Conservation (phyloP, 2,113 vertebrate genomes). For the Cyprinus carpio region DNA sequence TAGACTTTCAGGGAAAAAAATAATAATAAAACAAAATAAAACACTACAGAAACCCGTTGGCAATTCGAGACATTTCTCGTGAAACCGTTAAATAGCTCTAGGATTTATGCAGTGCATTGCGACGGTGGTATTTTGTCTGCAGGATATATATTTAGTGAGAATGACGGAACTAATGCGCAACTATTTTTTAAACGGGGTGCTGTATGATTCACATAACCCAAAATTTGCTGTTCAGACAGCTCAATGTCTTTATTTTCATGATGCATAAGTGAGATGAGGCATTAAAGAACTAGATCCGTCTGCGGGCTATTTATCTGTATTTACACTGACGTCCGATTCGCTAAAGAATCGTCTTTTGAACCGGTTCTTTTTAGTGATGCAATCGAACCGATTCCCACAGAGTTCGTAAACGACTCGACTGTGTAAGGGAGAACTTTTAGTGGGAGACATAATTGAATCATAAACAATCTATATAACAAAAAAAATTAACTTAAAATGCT, state of each 20-base stretch:
- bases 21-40: background rate
- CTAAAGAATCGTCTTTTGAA: background rate
- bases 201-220: background rate
- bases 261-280: background rate
- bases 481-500: background rate
- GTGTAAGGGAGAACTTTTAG: background rate
- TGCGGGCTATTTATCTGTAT: background rate
- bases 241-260: background rate
- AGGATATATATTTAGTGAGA: background rate
- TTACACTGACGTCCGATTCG: background rate
- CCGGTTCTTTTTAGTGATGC: constrained; percentile 4
- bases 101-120: background rate
- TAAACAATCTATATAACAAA: background rate
- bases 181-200: background rate
- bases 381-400: background rate
- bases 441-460: background rate
- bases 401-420: background rate
- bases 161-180: background rate
- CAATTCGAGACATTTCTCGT: background rate
- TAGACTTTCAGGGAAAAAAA: background rate
- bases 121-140: background rate
- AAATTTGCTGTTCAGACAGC: background rate
- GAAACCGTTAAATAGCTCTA: background rate
- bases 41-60: background rate
- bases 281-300: background rate